Base-by-base conservation (phyloP, 1,140 invertebrate genomes). In the Oncopeltus fasciatus region DNA sequence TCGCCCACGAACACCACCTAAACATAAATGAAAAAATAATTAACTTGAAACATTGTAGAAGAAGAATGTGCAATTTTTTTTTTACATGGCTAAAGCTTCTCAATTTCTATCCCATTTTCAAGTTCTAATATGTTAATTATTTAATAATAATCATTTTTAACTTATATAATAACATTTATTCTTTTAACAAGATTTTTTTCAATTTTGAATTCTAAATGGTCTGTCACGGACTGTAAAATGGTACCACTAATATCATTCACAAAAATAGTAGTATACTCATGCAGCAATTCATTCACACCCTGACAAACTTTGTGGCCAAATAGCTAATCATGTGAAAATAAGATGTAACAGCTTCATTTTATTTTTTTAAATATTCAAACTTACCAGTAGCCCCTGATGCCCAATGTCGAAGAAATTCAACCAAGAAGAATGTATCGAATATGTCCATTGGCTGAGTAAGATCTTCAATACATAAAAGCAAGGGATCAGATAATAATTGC, bases 381-480 rank as follows among this genome's bases (percentile, higher is more conserved):
- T 65, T 69, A 77, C 67, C 66, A 74, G 57, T 87, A 85, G 87
- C 88, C 21, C 87, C 81, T 56, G 81, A 82, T 0, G 91, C 90
- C 93, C 93, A 96, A 71, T 95, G 91, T 58, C 92, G 82, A 43
- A 96, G 74, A 73, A 94, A 95, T 72, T 96, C 93, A 26, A 96
- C 84, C 16, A 96, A 73, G 72, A 96, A 96, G 74, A 95, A 95
- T 0, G 91, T 92, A 70, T 97, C 93, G 66, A 95, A 95, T 61
- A 96, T 94, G 68, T 97, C 93, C 85, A 97, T 90, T 56, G 90
- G 90, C 69, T 84, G 83, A 0, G 91, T 92, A 2, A 92, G 89
- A 73, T 92, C 87, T 70, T 95, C 92, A 26, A 95, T 74, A 1
- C 92, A 78, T 0, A 95, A 76, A 33, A 95, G 80, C 59, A 92